A percentile compares a stretch with the other conserved stretches of the same genome.
Evolutionary conservation across 37 sponge, comb jelly and placozoan genomes (phyloP).

Genomic region (Theonella swinhoei): DNA sequence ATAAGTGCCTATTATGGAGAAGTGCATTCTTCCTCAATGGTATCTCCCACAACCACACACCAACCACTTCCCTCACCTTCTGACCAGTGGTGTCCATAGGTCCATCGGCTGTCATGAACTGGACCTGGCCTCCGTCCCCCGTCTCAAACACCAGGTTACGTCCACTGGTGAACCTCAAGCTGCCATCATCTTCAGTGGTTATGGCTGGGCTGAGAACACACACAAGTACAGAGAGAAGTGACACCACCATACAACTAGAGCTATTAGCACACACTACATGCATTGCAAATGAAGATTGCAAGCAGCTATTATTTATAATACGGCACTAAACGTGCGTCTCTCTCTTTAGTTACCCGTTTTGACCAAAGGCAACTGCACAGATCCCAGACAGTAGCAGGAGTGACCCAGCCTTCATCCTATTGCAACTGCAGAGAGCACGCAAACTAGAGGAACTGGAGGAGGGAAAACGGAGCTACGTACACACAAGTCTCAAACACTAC

Average conservation of each 20-base stretch:
- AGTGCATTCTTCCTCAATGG: background rate
- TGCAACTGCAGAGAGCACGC: too few species aligned
- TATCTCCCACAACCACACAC: background rate
- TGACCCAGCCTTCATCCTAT: too few species aligned
- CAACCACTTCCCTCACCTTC: too few species aligned
- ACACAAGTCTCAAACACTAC: too few species aligned
- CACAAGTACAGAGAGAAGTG: background rate
- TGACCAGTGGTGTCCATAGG: background rate
- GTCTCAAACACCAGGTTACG: constrained; percentile 59
- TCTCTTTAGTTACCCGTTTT: too few species aligned
- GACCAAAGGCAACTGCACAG: too few species aligned
- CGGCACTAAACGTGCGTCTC: too few species aligned
- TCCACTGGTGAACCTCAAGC: constrained; percentile 17
- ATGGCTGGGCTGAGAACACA: constrained; percentile 47
- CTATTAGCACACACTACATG: background rate
- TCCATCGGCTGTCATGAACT: constrained; percentile 28
- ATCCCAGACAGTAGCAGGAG: too few species aligned
- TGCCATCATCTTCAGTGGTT: constrained; percentile 41
- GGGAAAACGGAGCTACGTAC: too few species aligned
- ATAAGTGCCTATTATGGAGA: too few species aligned
- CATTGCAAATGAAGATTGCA: background rate
- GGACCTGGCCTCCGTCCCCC: constrained; percentile 6
- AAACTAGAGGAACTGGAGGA: too few species aligned
- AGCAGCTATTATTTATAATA: too few species aligned
- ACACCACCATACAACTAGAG: background rate